Evolutionary conservation across 2,113 vertebrate species (phyloP), one percentile per base, ranked within the genome.

Genomic region (Anarrhichthys ocellatus): DNA sequence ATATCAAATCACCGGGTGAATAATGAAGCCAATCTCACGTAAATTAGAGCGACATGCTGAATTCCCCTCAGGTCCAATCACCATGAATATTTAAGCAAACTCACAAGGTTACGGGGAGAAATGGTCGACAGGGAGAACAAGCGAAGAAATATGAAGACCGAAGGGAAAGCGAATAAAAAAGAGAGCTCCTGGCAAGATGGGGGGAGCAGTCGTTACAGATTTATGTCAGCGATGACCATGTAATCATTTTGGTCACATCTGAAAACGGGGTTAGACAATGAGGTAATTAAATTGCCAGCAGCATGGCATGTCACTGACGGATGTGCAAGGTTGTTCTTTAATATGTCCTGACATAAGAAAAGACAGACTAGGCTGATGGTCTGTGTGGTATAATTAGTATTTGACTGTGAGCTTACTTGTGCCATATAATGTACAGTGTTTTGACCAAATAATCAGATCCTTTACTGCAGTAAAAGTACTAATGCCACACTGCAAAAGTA

Each of bases 41-140:
- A 92, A 94, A 94, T 91, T 89, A 92, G 78, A 83, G 80, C 92
- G 91, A 91, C 91, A 88, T 46, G 72, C 76, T 69, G 87, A 91
- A 88, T 90, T 90, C 87, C 88, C 90, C 77, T 22, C 76, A 88
- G 88, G 88, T 92, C 92, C 71, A 87, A 81, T 90, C 86, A 83
- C 84, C 66, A 85, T 93, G 88, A 91, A 94, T 93, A 93, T 93
- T 91, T 91, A 93, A 90, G 89, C 52, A 88, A 92, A 92, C 83
- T 84, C 80, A 62, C 76, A 87, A 92, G 82, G 88, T 89, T 88
- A 88, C 73, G 70, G 71, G 58, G 29, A 48, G 71, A 87, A 69
- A 1, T 9, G 69, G 54, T 15, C 71, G 81, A 84, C 52, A 6
- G 63, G 64, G 46, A 52, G 78, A 77, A 80, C 52, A 58, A 73